Evolutionary conservation across 2,797 vertebrate genomes (phyloP), one percentile per base, ranked within the genome.

Genomic region (Spondyliosoma cantharus): DNA sequence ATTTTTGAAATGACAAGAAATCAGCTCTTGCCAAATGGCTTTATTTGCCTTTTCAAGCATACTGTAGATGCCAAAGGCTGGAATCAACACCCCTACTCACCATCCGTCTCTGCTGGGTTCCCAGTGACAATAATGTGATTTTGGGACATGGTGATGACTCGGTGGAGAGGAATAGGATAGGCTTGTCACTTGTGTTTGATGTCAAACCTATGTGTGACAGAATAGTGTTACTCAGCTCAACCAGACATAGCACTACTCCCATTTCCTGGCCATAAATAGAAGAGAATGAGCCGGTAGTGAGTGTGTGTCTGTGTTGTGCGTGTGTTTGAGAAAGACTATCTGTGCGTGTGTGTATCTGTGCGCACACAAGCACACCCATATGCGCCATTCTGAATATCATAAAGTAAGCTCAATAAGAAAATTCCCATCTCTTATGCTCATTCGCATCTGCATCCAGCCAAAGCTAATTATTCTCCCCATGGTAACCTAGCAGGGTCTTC

Each of bases 141-240:
- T 94, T 94, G 89, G 93, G 93, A 93, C 93, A 94, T 93, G 93
- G 92, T 93, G 93, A 94, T 93, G 93, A 93, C 90, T 93, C 90
- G 90, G 90, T 92, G 85, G 83, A 89, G 93, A 85, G 91, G 89
- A 90, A 92, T 90, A 89, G 89, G 93, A 92, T 90, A 92, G 91
- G 93, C 93, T 92, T 93, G 93, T 94, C 93, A 94, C 85, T 93
- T 92, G 90, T 89, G 90, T 93, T 93, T 92, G 92, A 93, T 93
- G 93, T 93, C 92, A 93, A 93, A 90, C 89, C 87, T 90, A 90
- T 91, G 93, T 93, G 93, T 94, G 93, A 93, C 93, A 93, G 93
- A 94, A 93, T 93, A 93, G 92, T 93, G 93, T 93, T 94, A 93
- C 90, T 93, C 91, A 91, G 92, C 93, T 93, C 93, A 89, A 91